A percentile compares a stretch with the other conserved stretches of the same genome.
Evolutionary conservation across 2,113 vertebrate genomes (phyloP).

Genomic region (Petromus typicus): DNA sequence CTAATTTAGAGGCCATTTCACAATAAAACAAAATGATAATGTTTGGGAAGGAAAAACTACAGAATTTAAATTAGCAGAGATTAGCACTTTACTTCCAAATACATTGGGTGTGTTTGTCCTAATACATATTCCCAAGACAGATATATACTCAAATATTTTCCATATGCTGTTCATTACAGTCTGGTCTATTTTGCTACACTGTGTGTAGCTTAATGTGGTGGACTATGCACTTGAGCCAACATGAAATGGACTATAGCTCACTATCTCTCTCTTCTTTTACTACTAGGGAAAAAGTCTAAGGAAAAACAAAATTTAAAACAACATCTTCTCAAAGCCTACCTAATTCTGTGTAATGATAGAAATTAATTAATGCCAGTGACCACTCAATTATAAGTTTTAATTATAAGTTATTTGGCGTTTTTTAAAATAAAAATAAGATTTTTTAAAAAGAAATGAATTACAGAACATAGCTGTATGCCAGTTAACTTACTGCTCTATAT

Average conservation of each 20-base stretch:
- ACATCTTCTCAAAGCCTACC: background rate
- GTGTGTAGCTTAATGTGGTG: background rate
- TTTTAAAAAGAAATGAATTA: no score
- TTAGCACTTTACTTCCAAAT: background rate
- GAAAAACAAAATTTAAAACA: background rate
- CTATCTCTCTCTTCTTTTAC: background rate
- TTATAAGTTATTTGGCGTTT: background rate
- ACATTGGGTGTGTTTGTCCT: background rate
- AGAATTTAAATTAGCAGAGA: background rate
- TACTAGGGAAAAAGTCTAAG: background rate
- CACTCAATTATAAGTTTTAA: background rate
- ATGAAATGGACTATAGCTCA: background rate
- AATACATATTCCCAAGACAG: background rate
- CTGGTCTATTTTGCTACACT: conserved; percentile 2
- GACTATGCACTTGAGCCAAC: background rate
- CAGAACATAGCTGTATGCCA: no score
- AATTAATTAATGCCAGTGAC: background rate
- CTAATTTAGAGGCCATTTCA: background rate
- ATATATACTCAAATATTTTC: background rate
- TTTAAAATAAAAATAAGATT: background rate
- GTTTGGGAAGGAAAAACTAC: background rate
- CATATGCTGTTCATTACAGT: background rate
- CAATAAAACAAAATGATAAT: background rate
- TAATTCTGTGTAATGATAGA: background rate
- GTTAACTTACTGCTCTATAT: background rate